Base-by-base conservation (phyloP, 1,140 invertebrate species). In the Drosophila sechellia region DNA sequence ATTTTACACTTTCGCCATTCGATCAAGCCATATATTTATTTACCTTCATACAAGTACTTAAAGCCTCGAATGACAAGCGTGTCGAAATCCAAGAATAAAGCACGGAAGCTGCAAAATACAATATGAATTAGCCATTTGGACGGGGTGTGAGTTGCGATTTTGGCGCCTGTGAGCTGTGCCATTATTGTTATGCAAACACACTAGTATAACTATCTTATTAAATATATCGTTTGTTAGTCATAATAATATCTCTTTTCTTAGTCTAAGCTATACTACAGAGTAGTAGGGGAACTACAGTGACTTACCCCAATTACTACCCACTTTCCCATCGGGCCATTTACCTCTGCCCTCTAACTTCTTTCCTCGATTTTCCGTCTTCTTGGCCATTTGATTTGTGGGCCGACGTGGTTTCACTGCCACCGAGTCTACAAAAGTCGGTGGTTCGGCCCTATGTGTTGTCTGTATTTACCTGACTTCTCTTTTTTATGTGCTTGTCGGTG, bases 1-100 rank as follows among this genome's bases (percentile, higher is more conserved):
- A 58, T 63, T 63, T 63, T 6, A 58, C 45, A 34, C 25, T 42
- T 64, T 50, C 8, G 6, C 40, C 13, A 40, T 65, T 25, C 6
- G 13, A 6, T 13, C 2, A 22, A 22, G 20, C 20, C 3, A 22
- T 22, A 4, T 34, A 17, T 25, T 31, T 17, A 31, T 31, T 31
- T 31, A 31, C 31, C 1, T 31, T 31, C 31, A 31, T 31, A 31
- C 8, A 27, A 8, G 27, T 31, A 31, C 27, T 2, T 20, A 34
- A 63, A 42, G 79, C 48, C 50, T 63, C 58, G 78, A 57, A 52
- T 77, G 72, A 72, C 58, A 71, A 43, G 60, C 57, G 58, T 55
- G 50, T 76, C 56, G 68, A 63, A 59, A 48, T 34, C 60, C 43
- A 61, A 8, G 37, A 27, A 17, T 42, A 66, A 13, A 43, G 3